Percentiles rank a stretch among this genome's conserved stretches.
These are phyloP conservation scores for Scalopus aquaticus DNA, from an alignment of 2,113 vertebrate genomes.

Conservation along the genomic window DNA sequence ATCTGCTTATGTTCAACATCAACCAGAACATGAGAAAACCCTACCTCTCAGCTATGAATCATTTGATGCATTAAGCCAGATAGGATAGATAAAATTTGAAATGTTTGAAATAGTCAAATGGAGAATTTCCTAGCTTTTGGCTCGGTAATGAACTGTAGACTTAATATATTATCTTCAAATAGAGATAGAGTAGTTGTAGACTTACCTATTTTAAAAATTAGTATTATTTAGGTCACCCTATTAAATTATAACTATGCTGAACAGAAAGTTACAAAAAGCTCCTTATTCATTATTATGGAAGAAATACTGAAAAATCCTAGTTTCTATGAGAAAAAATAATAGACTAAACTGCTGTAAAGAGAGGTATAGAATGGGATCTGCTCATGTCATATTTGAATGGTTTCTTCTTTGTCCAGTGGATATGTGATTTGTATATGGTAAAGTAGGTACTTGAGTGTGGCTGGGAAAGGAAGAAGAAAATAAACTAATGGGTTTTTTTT, in stretches of 20 bases:
- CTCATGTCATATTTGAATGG: background rate
- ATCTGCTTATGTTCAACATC: background rate
- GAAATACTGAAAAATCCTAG: background rate
- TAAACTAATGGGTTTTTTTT: no score
- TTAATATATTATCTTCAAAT: background rate
- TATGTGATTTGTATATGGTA: background rate
- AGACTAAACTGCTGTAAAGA: background rate
- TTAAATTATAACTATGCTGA: background rate
- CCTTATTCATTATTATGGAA: background rate
- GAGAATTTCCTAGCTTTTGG: background rate
- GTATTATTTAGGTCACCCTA: background rate
- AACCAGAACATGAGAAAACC: background rate
- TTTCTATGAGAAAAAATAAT: slow-evolving; percentile 5
- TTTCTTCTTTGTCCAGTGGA: background rate
- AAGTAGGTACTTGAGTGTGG: background rate
- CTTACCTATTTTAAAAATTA: slow-evolving; percentile 8
- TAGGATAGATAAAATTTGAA: slow-evolving; percentile 13
- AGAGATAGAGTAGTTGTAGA: background rate
- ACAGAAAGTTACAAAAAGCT: background rate
- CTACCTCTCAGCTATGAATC: background rate
- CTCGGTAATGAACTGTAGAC: background rate
- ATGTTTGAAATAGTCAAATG: background rate
- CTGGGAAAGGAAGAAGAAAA: background rate
- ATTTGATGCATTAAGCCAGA: background rate
- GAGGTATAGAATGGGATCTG: background rate